Evolutionary conservation across 2,888 invertebrate genomes (phyloP).

Genomic region (Eumerus sabulonum): DNA sequence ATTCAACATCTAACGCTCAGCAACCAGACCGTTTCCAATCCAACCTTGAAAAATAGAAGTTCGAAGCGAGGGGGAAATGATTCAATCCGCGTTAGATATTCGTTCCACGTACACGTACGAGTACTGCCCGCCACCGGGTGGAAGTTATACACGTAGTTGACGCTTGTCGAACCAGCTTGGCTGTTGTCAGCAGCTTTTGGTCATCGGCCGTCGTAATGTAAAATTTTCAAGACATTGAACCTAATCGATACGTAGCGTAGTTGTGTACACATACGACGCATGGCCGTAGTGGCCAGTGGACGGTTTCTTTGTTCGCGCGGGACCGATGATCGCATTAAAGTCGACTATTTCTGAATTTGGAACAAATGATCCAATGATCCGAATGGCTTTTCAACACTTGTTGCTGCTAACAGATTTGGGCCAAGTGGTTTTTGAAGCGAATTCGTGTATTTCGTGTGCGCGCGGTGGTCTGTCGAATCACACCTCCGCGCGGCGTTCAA

Average conservation of each 20-base stretch:
- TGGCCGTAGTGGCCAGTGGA: too few species aligned
- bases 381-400: not conserved
- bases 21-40: slow-evolving; percentile 52
- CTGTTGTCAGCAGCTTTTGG: slow-evolving; percentile 29
- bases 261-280: too few species aligned
- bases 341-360: slow-evolving; percentile 29
- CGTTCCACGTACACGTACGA: slow-evolving; percentile 57
- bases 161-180: slow-evolving; percentile 43
- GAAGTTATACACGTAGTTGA: slow-evolving; percentile 29
- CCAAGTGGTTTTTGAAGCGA: slow-evolving; percentile 43
- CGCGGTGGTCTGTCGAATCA: slow-evolving; percentile 14
- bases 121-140: not conserved
- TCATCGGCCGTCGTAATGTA: slow-evolving; percentile 31
- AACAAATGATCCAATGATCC: slow-evolving; percentile 16
- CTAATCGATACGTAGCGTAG: slow-evolving; percentile 51
- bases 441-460: slow-evolving; percentile 1
- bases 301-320: slow-evolving; percentile 46
- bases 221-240: slow-evolving; percentile 63
- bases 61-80: not conserved
- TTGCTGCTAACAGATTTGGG: slow-evolving; percentile 33
- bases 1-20: slow-evolving; percentile 9
- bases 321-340: not conserved
- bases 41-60: slow-evolving; percentile 54
- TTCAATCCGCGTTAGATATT: slow-evolving; percentile 54
- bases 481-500: slow-evolving; percentile 65